These are phyloP conservation scores for Lithodes maja DNA, from an alignment of 2,888 invertebrate species.

Conservation along the genomic window DNA sequence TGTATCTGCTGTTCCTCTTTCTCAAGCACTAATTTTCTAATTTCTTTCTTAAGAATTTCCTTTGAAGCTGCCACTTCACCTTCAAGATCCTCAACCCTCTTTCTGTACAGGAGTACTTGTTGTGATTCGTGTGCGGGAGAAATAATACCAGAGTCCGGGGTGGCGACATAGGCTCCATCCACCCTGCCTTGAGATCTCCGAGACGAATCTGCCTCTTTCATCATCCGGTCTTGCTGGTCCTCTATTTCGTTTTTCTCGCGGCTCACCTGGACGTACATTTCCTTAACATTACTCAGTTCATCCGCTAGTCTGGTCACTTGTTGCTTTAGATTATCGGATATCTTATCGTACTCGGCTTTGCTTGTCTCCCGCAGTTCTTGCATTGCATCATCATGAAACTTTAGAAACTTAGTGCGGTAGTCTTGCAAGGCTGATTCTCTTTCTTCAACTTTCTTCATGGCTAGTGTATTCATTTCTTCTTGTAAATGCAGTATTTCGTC, in stretches of 20 bases:
- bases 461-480: constrained; percentile 28
- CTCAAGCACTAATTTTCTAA: constrained; percentile 12
- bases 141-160: constrained; percentile 34
- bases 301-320: constrained; percentile 43
- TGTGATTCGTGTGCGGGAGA: not conserved
- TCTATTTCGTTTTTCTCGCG: constrained; percentile 60
- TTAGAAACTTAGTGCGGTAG: constrained; percentile 49
- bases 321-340: constrained; percentile 40
- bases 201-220: not conserved
- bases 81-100: constrained; percentile 32
- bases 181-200: not conserved
- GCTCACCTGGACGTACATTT: constrained; percentile 51
- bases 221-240: constrained; percentile 20
- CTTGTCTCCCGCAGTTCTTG: constrained; percentile 41
- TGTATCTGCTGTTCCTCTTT: constrained; percentile 8
- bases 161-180: not conserved
- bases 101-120: not conserved
- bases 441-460: constrained; percentile 40
- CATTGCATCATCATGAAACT: constrained; percentile 65
- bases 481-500: not conserved
- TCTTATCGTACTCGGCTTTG: constrained; percentile 48
- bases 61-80: constrained; percentile 27
- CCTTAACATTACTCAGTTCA: constrained; percentile 53
- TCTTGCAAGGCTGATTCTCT: constrained; percentile 35
- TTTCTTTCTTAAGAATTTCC: constrained; percentile 18